A percentile compares a stretch with the other conserved stretches of the same genome.
These are phyloP conservation scores for Pectinophora gossypiella DNA, from an alignment of 1,140 invertebrate genomes.

Conservation along the genomic window DNA sequence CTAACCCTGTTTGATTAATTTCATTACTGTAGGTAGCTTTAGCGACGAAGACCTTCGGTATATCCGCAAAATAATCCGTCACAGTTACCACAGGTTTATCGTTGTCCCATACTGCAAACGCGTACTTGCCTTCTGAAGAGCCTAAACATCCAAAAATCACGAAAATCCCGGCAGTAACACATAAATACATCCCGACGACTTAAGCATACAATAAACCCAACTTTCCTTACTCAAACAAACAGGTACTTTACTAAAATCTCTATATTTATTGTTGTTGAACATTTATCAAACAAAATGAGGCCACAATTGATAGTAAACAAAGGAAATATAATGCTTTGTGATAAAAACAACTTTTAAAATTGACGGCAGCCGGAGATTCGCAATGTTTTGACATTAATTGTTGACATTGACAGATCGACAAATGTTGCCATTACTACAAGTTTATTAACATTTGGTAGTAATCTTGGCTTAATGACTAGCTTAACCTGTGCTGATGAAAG, in stretches of 20 bases:
- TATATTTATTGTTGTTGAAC: not conserved
- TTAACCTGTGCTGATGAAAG: too few relatives aligned
- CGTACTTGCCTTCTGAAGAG: constrained; percentile 42
- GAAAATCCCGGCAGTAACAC: constrained; percentile 15
- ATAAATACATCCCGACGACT: constrained; percentile 4
- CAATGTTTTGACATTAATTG: too few relatives aligned
- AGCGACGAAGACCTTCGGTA: constrained; percentile 41
- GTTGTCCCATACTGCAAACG: constrained; percentile 32
- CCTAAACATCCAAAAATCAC: constrained; percentile 21
- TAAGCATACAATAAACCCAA: not conserved
- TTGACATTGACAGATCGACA: too few relatives aligned
- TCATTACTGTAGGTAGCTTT: constrained; percentile 52
- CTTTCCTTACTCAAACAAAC: not conserved
- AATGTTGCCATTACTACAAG: too few relatives aligned
- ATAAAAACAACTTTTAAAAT: not conserved
- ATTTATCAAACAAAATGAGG: not conserved
- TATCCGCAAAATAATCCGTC: constrained; percentile 32
- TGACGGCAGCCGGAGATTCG: not conserved
- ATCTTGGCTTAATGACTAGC: too few relatives aligned
- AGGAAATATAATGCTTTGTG: not conserved
- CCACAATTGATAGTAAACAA: not conserved
- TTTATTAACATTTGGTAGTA: too few relatives aligned
- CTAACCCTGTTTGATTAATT: constrained; percentile 54
- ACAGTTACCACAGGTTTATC: constrained; percentile 24
- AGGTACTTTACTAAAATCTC: not conserved